Evolutionary conservation across 2,113 vertebrate species (phyloP), one percentile per base, ranked within the genome.

Genomic region (Brachypodius melanocephalos): DNA sequence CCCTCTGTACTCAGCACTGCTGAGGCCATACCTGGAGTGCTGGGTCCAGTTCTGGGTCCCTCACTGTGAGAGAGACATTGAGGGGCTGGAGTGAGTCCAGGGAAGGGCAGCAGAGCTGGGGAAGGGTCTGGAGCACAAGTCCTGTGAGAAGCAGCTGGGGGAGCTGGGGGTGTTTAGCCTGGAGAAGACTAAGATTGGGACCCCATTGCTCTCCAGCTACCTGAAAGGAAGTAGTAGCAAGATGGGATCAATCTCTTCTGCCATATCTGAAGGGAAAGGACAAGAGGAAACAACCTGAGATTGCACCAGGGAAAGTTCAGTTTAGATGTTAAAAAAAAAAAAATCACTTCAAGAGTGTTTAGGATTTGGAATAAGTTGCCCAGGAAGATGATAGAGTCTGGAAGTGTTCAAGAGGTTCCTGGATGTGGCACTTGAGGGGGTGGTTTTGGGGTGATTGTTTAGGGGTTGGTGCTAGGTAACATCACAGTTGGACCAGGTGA

Each of bases 1-100:
- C 3, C 29, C 14, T 6, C 40, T 32, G 38, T 45, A 11, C 1
- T 14, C 2, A 0, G 2, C 25, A 36, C 13, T 61, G 32, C 8
- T 52, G 38, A 43, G 55, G 25, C 12, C 20, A 10, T 25, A 34
- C 9, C 32, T 61, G 3, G 19, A 51, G 24, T 29, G 2, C 11
- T 58, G 21, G 17, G 34, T 18, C 12, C 15, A 51, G 17, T 45
- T 36, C 40, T 84, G 40, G 10, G 6, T 12, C n/a, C 9, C 5
- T 83, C 46, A 38, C 7, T n/a, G 2, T 1, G 3, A 28, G 17
- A 22, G 54, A 3, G 22, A 28, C 48, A 28, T 4, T 38, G 22
- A 15, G 26, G 19, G 4, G 72, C 32, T 74, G 40, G 10, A 38
- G 22, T 2, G 8, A 32, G 21, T 46, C 28, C n/a, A 32, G 48